A percentile compares a stretch with the other conserved stretches of the same genome.
phyloP scores from a whole-genome alignment of 2,888 invertebrate genomes.

The Nasonia oneida region DNA sequence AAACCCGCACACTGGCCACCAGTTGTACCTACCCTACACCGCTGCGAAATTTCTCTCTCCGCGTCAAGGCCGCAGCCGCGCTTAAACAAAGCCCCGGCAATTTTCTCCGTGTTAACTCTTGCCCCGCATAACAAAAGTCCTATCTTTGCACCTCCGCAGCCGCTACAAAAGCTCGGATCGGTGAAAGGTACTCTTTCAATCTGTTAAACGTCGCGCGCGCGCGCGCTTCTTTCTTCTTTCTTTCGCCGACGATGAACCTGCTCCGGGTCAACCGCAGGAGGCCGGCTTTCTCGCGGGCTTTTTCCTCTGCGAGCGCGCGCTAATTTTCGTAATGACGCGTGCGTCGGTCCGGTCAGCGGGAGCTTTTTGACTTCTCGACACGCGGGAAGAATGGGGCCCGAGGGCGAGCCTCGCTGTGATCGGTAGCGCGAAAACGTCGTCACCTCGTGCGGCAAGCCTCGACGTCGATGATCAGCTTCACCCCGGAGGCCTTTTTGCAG shows the following conservation, averaged over 20 bases:
- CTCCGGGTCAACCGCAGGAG: not conserved
- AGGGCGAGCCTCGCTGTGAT: slow-evolving; percentile 50
- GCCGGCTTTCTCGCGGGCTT: not conserved
- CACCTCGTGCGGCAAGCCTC: slow-evolving; percentile 68
- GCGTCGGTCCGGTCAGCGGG: not conserved
- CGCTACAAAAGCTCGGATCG: no score
- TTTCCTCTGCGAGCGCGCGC: not conserved
- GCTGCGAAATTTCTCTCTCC: not conserved
- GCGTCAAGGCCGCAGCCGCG: not conserved
- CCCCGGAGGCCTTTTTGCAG: slow-evolving; percentile 50
- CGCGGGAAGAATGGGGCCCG: not conserved
- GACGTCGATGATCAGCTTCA: slow-evolving; percentile 74
- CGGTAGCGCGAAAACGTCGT: slow-evolving; percentile 76
- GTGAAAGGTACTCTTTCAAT: no score
- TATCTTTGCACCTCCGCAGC: not conserved
- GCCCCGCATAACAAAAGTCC: not conserved
- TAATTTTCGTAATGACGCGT: slow-evolving; percentile 32
- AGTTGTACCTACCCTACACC: not conserved
- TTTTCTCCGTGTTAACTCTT: slow-evolving; percentile 40
- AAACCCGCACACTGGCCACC: not conserved
- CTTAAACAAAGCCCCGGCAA: slow-evolving; percentile 20
- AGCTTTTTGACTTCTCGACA: slow-evolving; percentile 14
- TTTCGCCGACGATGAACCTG: slow-evolving; percentile 4
- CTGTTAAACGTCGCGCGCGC: not conserved
- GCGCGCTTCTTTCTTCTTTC: not conserved